These are phyloP conservation scores for Tribolium freemani DNA, from an alignment of 2,888 invertebrate species.

Conservation along the genomic window DNA sequence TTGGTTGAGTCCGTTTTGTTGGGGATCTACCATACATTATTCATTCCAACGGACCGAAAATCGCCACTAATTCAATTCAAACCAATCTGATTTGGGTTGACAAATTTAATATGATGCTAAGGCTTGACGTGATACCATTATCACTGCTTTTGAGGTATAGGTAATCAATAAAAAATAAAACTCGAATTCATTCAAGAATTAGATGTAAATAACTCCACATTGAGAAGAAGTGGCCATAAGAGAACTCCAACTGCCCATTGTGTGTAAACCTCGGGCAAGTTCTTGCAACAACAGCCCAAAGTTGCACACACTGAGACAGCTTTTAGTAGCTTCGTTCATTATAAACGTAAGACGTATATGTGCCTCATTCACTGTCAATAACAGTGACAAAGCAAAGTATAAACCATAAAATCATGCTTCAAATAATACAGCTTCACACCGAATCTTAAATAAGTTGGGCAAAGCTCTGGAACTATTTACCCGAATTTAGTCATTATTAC, in stretches of 20 bases:
- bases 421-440: neutral
- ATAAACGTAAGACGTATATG: neutral
- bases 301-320: neutral
- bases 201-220: neutral
- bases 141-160: neutral
- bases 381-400: neutral
- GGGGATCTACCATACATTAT: slow-evolving; percentile 4
- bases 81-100: slow-evolving; percentile 6
- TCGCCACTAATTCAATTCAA: slow-evolving; percentile 19
- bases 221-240: too few species aligned
- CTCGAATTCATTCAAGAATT: neutral
- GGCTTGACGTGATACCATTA: too few species aligned
- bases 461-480: too few species aligned
- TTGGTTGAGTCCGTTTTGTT: slow-evolving; percentile 3
- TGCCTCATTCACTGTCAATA: neutral
- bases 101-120: neutral
- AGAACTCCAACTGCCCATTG: neutral
- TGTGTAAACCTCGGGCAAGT: neutral
- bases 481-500: too few species aligned
- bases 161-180: neutral
- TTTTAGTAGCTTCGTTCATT: neutral
- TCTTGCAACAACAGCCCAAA: neutral
- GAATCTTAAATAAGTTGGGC: too few species aligned
- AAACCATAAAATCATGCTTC: neutral
- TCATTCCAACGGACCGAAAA: slow-evolving; percentile 15